These are phyloP conservation scores for Takifugu flavidus DNA, from an alignment of 2,113 vertebrate genomes.

Conservation along the genomic window DNA sequence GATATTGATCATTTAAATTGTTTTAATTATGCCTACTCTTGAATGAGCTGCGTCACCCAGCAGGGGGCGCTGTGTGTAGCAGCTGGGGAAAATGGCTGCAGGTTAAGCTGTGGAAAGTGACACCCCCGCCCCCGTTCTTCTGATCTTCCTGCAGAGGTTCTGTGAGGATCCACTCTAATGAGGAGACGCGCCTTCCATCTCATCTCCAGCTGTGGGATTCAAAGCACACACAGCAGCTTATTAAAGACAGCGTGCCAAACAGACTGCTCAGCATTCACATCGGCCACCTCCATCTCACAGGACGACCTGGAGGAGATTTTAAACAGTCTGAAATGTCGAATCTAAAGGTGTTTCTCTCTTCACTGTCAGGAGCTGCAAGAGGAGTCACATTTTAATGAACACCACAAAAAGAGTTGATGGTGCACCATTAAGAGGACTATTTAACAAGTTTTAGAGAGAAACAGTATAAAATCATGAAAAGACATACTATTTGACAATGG, in stretches of 20 bases:
- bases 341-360: conserved; percentile 58
- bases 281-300: conserved; percentile 19
- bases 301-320: conserved; percentile 19
- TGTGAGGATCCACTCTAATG: conserved; percentile 57
- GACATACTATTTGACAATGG: conserved; percentile 63
- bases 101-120: too few species aligned
- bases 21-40: too few species aligned
- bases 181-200: conserved; percentile 48
- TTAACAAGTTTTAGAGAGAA: conserved; percentile 69
- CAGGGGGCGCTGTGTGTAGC: too few species aligned
- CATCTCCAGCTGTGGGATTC: conserved; percentile 47
- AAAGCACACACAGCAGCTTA: conserved; percentile 45
- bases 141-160: conserved; percentile 64
- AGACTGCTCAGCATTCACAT: conserved; percentile 41
- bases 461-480: conserved; percentile 62
- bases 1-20: too few species aligned
- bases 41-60: too few species aligned
- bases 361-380: conserved; percentile 55
- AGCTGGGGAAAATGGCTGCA: too few species aligned
- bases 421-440: conserved; percentile 88
- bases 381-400: conserved; percentile 59
- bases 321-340: conserved; percentile 29
- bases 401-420: conserved; percentile 71
- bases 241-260: conserved; percentile 64
- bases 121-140: background rate